phyloP scores from a whole-genome alignment of 2,888 invertebrate species.

The Tetragnatha montana region DNA sequence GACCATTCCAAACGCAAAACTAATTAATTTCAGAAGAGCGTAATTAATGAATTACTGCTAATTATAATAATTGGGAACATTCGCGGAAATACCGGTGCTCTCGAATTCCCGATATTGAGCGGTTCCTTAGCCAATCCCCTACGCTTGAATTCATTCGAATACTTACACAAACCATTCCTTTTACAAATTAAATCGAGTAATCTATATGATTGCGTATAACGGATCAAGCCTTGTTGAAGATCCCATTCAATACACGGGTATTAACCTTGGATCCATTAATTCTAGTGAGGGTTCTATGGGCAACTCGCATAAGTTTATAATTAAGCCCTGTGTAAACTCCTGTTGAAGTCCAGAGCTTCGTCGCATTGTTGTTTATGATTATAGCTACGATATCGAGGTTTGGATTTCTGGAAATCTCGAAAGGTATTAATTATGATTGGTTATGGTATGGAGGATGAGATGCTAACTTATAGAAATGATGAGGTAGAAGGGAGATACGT shows the following conservation, averaged over 20 bases:
- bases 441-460: background rate
- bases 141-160: background rate
- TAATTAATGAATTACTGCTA: conserved; percentile 21
- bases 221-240: background rate
- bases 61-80: conserved; percentile 31
- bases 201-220: background rate
- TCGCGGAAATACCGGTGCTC: background rate
- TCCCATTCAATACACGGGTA: background rate
- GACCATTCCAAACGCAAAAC: background rate
- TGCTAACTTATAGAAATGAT: too few relatives aligned
- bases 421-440: background rate
- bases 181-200: background rate
- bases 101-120: background rate
- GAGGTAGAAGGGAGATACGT: too few relatives aligned
- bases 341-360: background rate
- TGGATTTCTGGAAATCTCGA: background rate
- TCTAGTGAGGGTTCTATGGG: background rate
- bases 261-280: background rate
- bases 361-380: background rate
- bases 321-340: background rate
- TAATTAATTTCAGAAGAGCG: conserved; percentile 17
- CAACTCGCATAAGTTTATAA: background rate
- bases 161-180: background rate
- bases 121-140: background rate
- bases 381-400: background rate